Evolutionary conservation across 2,888 invertebrate species (phyloP), one percentile per base, ranked within the genome.

Genomic region (Apamea anceps): DNA sequence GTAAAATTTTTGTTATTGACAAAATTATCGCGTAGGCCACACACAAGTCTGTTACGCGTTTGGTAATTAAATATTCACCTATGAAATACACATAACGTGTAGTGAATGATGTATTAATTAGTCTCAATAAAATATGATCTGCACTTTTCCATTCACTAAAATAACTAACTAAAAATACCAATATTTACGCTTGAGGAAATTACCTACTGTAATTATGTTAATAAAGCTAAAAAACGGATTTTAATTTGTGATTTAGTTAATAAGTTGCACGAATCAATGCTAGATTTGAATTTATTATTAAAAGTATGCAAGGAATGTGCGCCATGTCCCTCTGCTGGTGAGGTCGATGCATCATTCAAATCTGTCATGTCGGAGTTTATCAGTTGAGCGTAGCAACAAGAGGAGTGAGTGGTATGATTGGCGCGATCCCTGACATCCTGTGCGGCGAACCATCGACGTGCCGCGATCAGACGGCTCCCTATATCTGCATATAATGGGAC

Each of bases 401-500:
- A 79, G 54, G 76, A 77, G 72, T 74, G 76, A 79, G 78, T 80
- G 73, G 77, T 90, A 82, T 93, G 92, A 93, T 92, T 91, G 91
- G 91, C 91, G 89, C 89, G 91, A 90, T 92, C 90, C 91, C 84
- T 90, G 92, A 92, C 91, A 91, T 92, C 91, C 91, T 87, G 84
- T 86, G 66, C 65, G 86, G 57, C 60, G 84, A 63, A 66, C 62
- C 86, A 91, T 89, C 88, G 89, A 89, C 85, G 89, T 83, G 75
- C 83, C 79, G 76, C 73, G 84, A 90, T 90, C 89, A 86, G 85
- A 72, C 86, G 90, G 92, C 92, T 92, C 92, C 91, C 91, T 91
- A 92, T 92, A 94, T 95, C 95, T 96, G 94, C 95, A 96, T 96
- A 96, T 96, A 96, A 96, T 95, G 92, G 95, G 75, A 84, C 88